Conservation (phyloP, 2,888 invertebrate species). For the Epistrophe eligans region DNA sequence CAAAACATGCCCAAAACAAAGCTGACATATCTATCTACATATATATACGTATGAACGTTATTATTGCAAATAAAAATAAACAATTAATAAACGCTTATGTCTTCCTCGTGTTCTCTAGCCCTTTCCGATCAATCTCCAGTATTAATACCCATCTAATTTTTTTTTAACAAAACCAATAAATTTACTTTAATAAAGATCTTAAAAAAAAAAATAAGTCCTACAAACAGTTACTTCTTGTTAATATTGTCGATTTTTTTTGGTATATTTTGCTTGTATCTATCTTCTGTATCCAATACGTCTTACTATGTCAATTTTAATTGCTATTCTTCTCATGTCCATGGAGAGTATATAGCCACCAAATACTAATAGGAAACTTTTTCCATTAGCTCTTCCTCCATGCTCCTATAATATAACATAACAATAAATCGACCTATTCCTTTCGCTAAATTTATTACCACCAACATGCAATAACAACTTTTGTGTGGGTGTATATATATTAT, state of each 20-base stretch:
- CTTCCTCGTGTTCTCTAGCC: background rate
- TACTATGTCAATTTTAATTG: constrained; percentile 52
- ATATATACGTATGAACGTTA: no score
- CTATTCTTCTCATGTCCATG: constrained; percentile 48
- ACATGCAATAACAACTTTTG: constrained; percentile 7
- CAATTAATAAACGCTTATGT: constrained; percentile 11
- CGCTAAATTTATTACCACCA: constrained; percentile 66
- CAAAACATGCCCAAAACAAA: no score
- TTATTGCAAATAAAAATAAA: background rate
- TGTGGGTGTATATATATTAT: background rate
- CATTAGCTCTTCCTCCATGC: constrained; percentile 52
- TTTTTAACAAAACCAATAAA: constrained; percentile 26
- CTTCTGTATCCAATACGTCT: constrained; percentile 1
- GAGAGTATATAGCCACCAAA: constrained; percentile 3
- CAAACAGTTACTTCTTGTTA: constrained; percentile 26
- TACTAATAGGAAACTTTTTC: constrained; percentile 63
- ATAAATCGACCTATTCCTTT: constrained; percentile 70
- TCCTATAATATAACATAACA: constrained; percentile 41
- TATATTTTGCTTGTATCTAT: background rate
- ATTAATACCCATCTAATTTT: constrained; percentile 3
- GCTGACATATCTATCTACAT: no score
- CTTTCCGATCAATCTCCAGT: background rate
- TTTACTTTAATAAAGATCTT: constrained; percentile 8
- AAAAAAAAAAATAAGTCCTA: constrained; percentile 2
- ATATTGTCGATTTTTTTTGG: constrained; percentile 7